A percentile compares a stretch with the other conserved stretches of the same genome.
Evolutionary conservation across 2,888 invertebrate genomes (phyloP).

Genomic region (Mesorhabditis belari): DNA sequence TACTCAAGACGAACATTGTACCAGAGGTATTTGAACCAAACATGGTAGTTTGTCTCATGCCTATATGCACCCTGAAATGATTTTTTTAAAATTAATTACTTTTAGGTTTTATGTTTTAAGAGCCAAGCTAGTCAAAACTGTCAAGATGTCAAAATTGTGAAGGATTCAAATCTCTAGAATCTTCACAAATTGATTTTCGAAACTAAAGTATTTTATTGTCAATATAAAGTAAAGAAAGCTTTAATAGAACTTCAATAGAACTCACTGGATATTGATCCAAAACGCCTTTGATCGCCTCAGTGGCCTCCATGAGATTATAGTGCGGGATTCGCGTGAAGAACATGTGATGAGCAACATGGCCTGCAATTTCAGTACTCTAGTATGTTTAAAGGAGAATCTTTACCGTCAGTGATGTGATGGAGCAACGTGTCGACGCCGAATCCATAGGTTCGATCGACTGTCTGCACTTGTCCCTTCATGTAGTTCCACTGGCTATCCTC

Average conservation of each 20-base stretch:
- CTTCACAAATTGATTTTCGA: too few species aligned
- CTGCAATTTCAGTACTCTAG: slow-evolving; percentile 10
- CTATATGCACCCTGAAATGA: slow-evolving; percentile 43
- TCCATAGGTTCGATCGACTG: slow-evolving; percentile 34
- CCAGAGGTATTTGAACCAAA: slow-evolving; percentile 41
- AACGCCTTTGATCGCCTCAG: slow-evolving; percentile 31
- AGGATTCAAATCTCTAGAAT: too few species aligned
- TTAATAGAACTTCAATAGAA: background rate
- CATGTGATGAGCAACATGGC: slow-evolving; percentile 50
- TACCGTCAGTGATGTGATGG: slow-evolving; percentile 38
- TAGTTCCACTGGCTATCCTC: slow-evolving; percentile 40
- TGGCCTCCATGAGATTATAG: slow-evolving; percentile 46
- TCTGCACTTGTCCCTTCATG: slow-evolving; percentile 35
- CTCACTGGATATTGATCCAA: slow-evolving; percentile 19
- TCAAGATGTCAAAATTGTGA: too few species aligned
- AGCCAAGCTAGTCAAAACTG: background rate
- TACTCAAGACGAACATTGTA: slow-evolving; percentile 45
- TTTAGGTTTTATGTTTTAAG: background rate
- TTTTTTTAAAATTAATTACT: background rate
- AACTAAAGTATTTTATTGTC: too few species aligned
- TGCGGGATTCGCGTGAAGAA: slow-evolving; percentile 51
- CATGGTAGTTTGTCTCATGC: slow-evolving; percentile 35
- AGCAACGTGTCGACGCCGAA: slow-evolving; percentile 33
- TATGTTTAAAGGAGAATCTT: background rate
- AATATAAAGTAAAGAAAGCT: background rate